A percentile compares a stretch with the other conserved stretches of the same genome.
These are phyloP conservation scores for Nebria brevicollis DNA, from an alignment of 2,888 invertebrate species.

Conservation along the genomic window DNA sequence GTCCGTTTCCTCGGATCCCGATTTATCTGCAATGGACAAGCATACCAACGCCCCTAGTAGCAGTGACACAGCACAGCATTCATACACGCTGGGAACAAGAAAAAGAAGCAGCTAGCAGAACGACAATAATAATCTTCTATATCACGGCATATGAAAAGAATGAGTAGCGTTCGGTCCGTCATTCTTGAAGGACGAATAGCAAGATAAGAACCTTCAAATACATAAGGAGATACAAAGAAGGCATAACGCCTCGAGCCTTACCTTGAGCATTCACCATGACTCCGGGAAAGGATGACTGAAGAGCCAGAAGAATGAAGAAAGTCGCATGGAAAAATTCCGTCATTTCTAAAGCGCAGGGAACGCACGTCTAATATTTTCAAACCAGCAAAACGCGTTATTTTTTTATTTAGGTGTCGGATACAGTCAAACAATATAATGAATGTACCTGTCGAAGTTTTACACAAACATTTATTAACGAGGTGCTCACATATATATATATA, in stretches of 20 bases:
- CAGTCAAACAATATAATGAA: background rate
- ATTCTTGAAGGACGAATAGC: conserved; percentile 4
- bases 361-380: background rate
- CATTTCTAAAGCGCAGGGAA: conserved; percentile 12
- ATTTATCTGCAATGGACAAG: conserved; percentile 12
- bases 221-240: background rate
- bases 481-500: background rate
- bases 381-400: background rate
- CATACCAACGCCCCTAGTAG: background rate
- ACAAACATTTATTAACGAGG: background rate
- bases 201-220: background rate
- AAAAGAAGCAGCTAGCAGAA: background rate
- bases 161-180: background rate
- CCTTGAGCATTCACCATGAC: conserved; percentile 26
- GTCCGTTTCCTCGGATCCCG: background rate
- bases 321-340: background rate
- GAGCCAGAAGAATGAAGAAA: conserved; percentile 10
- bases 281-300: conserved; percentile 3
- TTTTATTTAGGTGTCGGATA: background rate
- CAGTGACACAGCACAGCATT: background rate
- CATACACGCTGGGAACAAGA: background rate
- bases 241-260: conserved; percentile 5
- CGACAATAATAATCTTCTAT: background rate
- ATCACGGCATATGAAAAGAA: background rate
- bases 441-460: background rate